Percentiles rank a stretch among this genome's conserved stretches.
These are phyloP conservation scores for Zaprionus gabonicus DNA, from an alignment of 1,140 invertebrate genomes.

Conservation along the genomic window DNA sequence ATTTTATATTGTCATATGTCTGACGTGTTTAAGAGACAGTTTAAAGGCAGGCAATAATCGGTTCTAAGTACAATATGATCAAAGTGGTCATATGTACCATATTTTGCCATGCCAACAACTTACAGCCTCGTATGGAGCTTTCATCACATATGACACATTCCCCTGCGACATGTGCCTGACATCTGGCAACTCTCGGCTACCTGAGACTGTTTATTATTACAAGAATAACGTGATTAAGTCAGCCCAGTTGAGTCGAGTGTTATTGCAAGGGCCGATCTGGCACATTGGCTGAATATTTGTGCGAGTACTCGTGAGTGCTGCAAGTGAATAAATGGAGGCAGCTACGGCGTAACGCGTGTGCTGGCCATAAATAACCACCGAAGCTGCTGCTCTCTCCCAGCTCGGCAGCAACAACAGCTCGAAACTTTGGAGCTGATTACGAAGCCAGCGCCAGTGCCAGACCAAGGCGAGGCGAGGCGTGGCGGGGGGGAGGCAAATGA, in stretches of 20 bases:
- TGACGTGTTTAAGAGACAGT: background rate
- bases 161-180: background rate
- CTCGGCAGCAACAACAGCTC: background rate
- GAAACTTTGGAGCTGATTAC: slow-evolving; percentile 45
- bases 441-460: slow-evolving; percentile 2
- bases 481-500: slow-evolving; percentile 25
- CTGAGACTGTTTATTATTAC: background rate
- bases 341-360: slow-evolving; percentile 47
- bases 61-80: background rate
- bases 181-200: background rate
- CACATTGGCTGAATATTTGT: slow-evolving; percentile 14
- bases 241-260: background rate
- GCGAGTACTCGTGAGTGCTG: slow-evolving; percentile 25
- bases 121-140: background rate
- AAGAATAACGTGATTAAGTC: slow-evolving; percentile 1
- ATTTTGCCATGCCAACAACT: background rate
- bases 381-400: background rate
- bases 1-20: background rate
- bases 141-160: background rate
- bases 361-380: slow-evolving; percentile 60
- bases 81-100: background rate
- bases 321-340: slow-evolving; percentile 37
- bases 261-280: background rate
- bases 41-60: too few species aligned
- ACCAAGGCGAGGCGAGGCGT: background rate